Base-by-base conservation (phyloP, 1,140 invertebrate genomes). In the Ips typographus region DNA sequence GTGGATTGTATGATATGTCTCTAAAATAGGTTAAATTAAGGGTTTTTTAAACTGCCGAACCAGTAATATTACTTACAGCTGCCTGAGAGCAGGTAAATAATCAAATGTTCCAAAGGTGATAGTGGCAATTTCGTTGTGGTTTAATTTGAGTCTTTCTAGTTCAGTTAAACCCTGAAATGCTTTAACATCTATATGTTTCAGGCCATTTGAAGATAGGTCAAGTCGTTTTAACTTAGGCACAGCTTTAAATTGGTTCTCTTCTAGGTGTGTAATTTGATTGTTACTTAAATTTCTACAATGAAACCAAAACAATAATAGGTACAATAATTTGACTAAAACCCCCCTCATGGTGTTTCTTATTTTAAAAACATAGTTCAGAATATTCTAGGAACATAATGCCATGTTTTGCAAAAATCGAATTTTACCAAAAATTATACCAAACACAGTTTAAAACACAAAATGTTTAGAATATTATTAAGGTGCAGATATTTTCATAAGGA, bases 251-350 rank as follows among this genome's bases (percentile, higher is more conserved):
- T 90, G 88, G 78, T 90, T 85, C n/a, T 86, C 83, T 77, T 90
- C 85, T 71, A 95, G 88, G 39, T 84, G 78, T 7, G 83, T 83
- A 78, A 96, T 91, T 72, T 88, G 84, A 79, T 96, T 96, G 76
- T 87, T 85, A 75, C 89, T 91, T 57, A 95, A 82, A 79, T 91
- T 89, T 74, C 89, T 91, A 84, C 53, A 74, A 65, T 64, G 68
- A 63, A 71, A 52, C 43, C 44, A 62, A 6, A 47, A 22, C 22
- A 47, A 55, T 55, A 5, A 55, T 38, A 52, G 22, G 22, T 22
- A 22, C 22, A 22, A 22, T 22, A 22, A 22, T 22, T 22, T 22
- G 22, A 22, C 0, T 22, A 22, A 22, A 22, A 22, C 22, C 22
- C 22, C 22, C 22, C 22, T 22, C 22, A 22, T 22, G 22, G 22